A percentile compares a stretch with the other conserved stretches of the same genome.
These are phyloP conservation scores for Actinopyga echinites DNA, from an alignment of 53 echinoderm and acorn worm species.

Conservation along the genomic window DNA sequence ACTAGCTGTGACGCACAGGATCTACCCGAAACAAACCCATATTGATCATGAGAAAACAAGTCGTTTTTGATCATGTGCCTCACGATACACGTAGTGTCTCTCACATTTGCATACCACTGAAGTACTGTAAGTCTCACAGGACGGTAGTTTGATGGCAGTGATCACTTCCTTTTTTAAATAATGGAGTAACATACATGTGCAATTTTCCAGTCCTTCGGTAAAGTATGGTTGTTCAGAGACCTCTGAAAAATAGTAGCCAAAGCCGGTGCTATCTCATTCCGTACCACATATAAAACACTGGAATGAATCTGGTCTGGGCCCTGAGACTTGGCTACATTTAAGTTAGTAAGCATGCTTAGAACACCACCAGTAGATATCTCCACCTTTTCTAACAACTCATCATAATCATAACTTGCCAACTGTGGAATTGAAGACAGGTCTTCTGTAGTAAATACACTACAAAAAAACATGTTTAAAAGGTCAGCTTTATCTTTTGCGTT, in stretches of 20 bases:
- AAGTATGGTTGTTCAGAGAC: neutral
- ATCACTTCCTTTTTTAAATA: conserved; percentile 27
- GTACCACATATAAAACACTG: neutral
- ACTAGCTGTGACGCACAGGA: neutral
- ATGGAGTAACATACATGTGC: neutral
- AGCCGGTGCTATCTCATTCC: neutral
- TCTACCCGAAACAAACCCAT: neutral
- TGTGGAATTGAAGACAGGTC: neutral
- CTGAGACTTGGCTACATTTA: neutral
- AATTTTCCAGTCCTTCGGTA: conserved; percentile 9
- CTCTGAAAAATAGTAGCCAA: neutral
- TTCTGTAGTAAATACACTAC: conserved; percentile 19
- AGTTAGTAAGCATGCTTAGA: neutral
- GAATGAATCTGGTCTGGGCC: conserved; percentile 9
- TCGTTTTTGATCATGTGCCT: neutral
- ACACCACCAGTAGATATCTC: neutral
- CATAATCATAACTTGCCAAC: neutral
- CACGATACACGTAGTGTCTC: neutral
- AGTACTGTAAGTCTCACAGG: conserved; percentile 2
- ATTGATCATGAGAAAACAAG: no score
- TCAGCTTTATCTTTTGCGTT: neutral
- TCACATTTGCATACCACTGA: neutral
- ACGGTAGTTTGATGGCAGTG: conserved; percentile 11
- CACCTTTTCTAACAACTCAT: neutral
- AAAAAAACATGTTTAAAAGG: neutral